A percentile compares a stretch with the other conserved stretches of the same genome.
These are phyloP conservation scores for Lasioglossum baleicum DNA, from an alignment of 1,140 invertebrate genomes.

Conservation along the genomic window DNA sequence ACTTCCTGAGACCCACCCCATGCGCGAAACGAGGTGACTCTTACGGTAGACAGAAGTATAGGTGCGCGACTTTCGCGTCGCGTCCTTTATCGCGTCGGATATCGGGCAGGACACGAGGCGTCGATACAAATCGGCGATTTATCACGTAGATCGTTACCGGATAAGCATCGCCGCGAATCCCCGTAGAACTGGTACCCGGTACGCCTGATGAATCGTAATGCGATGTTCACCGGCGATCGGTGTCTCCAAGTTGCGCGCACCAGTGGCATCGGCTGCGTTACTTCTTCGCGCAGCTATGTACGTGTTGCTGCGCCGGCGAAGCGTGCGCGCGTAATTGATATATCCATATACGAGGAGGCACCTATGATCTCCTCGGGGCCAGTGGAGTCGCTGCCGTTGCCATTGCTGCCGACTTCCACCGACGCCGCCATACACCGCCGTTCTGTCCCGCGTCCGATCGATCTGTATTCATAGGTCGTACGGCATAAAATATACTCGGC, in stretches of 20 bases:
- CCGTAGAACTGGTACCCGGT: conserved; percentile 52
- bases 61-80: no score
- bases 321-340: conserved; percentile 70
- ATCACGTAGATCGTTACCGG: conserved; percentile 62
- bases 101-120: conserved; percentile 21
- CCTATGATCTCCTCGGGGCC: conserved; percentile 70
- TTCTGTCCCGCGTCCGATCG: conserved; percentile 66
- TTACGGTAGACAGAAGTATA: no score
- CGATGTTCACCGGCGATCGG: conserved; percentile 34
- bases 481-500: conserved; percentile 80
- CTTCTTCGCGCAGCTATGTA: conserved; percentile 52
- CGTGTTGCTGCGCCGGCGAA: conserved; percentile 42
- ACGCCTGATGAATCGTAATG: conserved; percentile 64
- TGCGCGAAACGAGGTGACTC: no score
- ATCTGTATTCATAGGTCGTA: conserved; percentile 81
- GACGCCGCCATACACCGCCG: not conserved
- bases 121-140: conserved; percentile 68
- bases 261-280: not conserved
- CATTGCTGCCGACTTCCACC: not conserved
- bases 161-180: conserved; percentile 50
- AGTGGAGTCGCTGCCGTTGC: conserved; percentile 3
- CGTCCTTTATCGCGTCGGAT: conserved; percentile 4
- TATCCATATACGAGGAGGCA: conserved; percentile 63
- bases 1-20: no score
- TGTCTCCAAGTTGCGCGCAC: conserved; percentile 11